Evolutionary conservation across 2,888 invertebrate species (phyloP).

Genomic region (Copidosoma aretas): DNA sequence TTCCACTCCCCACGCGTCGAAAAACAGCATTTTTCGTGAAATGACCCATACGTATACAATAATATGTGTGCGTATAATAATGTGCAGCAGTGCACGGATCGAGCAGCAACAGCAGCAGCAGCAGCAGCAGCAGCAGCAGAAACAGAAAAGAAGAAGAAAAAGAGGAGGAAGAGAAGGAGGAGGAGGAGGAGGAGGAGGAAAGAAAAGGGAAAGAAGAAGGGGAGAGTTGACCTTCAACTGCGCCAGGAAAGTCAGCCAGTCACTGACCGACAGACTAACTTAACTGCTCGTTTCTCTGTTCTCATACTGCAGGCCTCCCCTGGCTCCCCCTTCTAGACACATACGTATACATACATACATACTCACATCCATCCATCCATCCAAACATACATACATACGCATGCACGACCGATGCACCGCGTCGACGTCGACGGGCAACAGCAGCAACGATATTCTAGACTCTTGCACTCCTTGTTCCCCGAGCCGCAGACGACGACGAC

Average conservation of each 20-base stretch:
- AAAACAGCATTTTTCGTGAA: no score
- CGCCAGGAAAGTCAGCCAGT: slow-evolving; percentile 63
- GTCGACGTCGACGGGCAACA: slow-evolving; percentile 1
- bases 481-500: no score
- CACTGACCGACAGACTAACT: slow-evolving; percentile 63
- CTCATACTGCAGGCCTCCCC: slow-evolving; percentile 41
- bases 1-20: no score
- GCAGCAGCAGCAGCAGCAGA: not conserved
- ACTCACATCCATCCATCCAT: slow-evolving; percentile 10
- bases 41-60: no score
- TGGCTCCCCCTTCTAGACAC: slow-evolving; percentile 15
- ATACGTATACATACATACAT: no score
- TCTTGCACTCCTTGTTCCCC: not conserved
- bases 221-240: slow-evolving; percentile 61
- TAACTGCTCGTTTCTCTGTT: slow-evolving; percentile 51
- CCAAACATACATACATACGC: not conserved
- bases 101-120: not conserved
- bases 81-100: slow-evolving; percentile 8
- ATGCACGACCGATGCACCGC: slow-evolving; percentile 24
- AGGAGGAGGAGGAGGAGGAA: slow-evolving; percentile 19
- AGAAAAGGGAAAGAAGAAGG: slow-evolving; percentile 50
- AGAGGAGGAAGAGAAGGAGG: not conserved
- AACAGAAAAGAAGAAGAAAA: no score
- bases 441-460: slow-evolving; percentile 16
- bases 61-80: no score